Base-by-base conservation (phyloP, 2,113 vertebrate genomes). In the Varanus komodoensis region DNA sequence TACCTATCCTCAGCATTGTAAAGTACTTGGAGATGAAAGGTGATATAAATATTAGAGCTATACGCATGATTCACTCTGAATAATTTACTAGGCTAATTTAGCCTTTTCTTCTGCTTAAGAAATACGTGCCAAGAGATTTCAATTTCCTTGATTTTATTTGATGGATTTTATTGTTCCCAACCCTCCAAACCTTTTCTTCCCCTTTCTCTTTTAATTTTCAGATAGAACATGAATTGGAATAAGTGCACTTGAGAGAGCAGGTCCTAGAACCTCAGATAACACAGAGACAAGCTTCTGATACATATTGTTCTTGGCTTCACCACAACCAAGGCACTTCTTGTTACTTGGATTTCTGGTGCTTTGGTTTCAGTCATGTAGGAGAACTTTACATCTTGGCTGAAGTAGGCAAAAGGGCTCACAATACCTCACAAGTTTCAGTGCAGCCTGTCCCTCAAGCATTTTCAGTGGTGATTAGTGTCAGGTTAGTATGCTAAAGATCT, bases 41-140 rank as follows among this genome's bases (percentile, higher is more conserved):
- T 34, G 75, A 85, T 90, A 90, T 90, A 90, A 88, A 87, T 68
- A 84, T 90, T 87, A 87, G 91, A 90, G 86, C 80, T 73, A 23
- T 73, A 75, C 61, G 81, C 77, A 87, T 81, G 74, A 89, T 83
- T 87, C 84, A 87, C 64, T 69, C 52, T 92, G 91, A 92, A 92
- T 89, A 87, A 89, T 87, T 92, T 89, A 87, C 88, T 73, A 89
- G 80, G 64, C 71, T 89, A 83, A 92, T 89, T 87, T 89, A 92
- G 88, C 88, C 79, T 61, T 89, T 82, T 92, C 79, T 88, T 88
- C 88, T 87, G 79, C 79, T 87, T 86, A 82, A 32, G 80, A 80
- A 89, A 57, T 79, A 84, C 44, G 48, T 87, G 84, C 91, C 73
- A 87, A 38, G 88, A 89, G 88, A 73, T 89, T 89, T 89, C 88